Conservation (phyloP, 2,113 vertebrate genomes). For the Isichthys henryi region DNA sequence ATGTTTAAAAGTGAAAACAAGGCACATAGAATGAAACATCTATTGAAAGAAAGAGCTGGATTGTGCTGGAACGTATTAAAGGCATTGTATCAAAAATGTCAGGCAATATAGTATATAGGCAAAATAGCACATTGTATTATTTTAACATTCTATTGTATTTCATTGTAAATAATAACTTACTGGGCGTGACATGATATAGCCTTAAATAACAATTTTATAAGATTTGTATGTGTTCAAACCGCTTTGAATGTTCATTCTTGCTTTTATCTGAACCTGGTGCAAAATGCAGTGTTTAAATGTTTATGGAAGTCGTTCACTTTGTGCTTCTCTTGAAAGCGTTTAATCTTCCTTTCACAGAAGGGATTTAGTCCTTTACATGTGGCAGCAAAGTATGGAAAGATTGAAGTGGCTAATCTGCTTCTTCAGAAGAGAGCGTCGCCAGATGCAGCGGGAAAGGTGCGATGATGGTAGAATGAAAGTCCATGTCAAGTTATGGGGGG, state of each 20-base stretch:
- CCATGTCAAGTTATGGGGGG: not conserved
- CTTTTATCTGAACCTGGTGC: not conserved
- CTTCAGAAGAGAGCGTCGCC: constrained; percentile 85
- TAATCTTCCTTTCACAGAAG: constrained; percentile 66
- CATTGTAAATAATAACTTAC: not conserved
- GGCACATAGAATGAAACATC: not conserved
- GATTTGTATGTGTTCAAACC: not conserved
- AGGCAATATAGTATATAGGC: not conserved
- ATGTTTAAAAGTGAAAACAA: not conserved
- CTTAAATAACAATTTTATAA: not conserved
- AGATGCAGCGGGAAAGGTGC: constrained; percentile 92
- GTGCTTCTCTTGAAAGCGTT: not conserved
- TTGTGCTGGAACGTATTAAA: not conserved
- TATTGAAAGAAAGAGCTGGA: not conserved
- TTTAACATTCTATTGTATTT: not conserved
- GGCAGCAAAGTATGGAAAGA: constrained; percentile 93
- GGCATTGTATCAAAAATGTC: not conserved
- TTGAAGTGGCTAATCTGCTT: constrained; percentile 89
- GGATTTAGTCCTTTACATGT: constrained; percentile 96
- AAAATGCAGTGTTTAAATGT: not conserved
- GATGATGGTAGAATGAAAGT: not conserved
- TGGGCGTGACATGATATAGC: not conserved
- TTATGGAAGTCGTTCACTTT: not conserved
- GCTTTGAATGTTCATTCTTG: not conserved
- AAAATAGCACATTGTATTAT: not conserved